Conservation (phyloP, 92 coral and sea anemone genomes). For the Parazoanthus atlanticus region DNA sequence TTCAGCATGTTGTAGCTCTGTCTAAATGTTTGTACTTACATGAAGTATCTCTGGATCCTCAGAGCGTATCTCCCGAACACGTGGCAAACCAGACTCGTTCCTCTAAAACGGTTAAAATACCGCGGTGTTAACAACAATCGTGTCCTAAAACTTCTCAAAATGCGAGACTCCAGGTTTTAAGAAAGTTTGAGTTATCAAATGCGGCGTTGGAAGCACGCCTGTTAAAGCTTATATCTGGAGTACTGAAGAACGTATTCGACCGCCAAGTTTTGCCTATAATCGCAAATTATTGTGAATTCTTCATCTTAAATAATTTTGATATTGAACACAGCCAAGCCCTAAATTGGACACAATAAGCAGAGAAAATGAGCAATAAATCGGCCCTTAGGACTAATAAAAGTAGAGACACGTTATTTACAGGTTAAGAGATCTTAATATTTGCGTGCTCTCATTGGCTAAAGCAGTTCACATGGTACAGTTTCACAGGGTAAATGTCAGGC, state of each 20-base stretch:
- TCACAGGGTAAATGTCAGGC: too few relatives aligned
- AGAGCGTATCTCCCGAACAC: constrained; percentile 24
- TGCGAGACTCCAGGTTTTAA: too few relatives aligned
- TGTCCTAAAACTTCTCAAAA: background rate
- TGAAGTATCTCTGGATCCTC: constrained; percentile 20
- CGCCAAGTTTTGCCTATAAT: background rate
- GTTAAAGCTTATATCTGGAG: background rate
- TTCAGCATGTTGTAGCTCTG: background rate
- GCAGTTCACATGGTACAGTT: too few relatives aligned
- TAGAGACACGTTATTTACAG: too few relatives aligned
- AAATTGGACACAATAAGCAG: too few relatives aligned
- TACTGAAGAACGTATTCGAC: background rate
- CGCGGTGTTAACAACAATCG: background rate
- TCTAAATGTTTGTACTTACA: constrained; percentile 20
- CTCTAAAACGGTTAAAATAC: background rate
- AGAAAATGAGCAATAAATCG: too few relatives aligned
- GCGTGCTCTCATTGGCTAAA: too few relatives aligned
- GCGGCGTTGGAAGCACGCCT: background rate
- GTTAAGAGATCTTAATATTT: too few relatives aligned
- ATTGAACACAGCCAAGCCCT: too few relatives aligned
- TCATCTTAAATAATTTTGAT: too few relatives aligned
- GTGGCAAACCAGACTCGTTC: constrained; percentile 26
- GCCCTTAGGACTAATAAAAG: too few relatives aligned
- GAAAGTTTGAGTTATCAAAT: background rate
- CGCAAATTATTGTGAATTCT: background rate